Conservation (phyloP, 2,113 vertebrate genomes). For the Pygoscelis adeliae region DNA sequence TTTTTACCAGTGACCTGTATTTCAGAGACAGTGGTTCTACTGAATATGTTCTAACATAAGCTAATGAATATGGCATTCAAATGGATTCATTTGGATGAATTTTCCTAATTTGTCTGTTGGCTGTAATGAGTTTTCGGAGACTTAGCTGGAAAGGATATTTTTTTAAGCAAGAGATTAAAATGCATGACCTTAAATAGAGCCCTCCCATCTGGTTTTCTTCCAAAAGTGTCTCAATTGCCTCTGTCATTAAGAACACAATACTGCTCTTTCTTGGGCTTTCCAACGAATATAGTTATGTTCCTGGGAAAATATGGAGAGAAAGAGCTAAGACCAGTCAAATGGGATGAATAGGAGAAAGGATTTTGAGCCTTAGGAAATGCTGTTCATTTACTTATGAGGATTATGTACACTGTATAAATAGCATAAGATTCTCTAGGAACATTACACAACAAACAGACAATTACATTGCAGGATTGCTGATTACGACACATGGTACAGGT, state of each 20-base stretch:
- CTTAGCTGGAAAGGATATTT: slow-evolving; percentile 36
- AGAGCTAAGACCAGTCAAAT: slow-evolving; percentile 33
- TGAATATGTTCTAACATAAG: slow-evolving; percentile 9
- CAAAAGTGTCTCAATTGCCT: slow-evolving; percentile 52
- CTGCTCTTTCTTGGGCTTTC: slow-evolving; percentile 61
- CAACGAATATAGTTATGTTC: slow-evolving; percentile 62
- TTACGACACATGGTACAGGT: neutral
- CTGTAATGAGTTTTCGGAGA: slow-evolving; percentile 56
- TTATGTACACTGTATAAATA: slow-evolving; percentile 31
- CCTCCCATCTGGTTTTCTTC: slow-evolving; percentile 62
- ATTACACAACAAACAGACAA: neutral
- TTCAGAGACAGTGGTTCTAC: neutral
- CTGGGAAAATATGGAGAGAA: slow-evolving; percentile 64
- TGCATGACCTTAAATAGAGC: slow-evolving; percentile 53
- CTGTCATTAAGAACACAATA: slow-evolving; percentile 58
- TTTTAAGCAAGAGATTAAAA: slow-evolving; percentile 63
- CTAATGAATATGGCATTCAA: neutral
- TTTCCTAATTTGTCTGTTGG: slow-evolving; percentile 34
- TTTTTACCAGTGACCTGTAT: slow-evolving; percentile 14
- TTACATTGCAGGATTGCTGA: neutral
- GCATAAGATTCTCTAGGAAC: slow-evolving; percentile 33
- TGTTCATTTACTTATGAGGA: slow-evolving; percentile 43
- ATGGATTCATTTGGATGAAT: neutral
- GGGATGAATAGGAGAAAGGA: slow-evolving; percentile 50
- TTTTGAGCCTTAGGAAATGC: slow-evolving; percentile 26